phyloP scores from a whole-genome alignment of 2,888 invertebrate genomes.

The Leptopilina syphax region DNA sequence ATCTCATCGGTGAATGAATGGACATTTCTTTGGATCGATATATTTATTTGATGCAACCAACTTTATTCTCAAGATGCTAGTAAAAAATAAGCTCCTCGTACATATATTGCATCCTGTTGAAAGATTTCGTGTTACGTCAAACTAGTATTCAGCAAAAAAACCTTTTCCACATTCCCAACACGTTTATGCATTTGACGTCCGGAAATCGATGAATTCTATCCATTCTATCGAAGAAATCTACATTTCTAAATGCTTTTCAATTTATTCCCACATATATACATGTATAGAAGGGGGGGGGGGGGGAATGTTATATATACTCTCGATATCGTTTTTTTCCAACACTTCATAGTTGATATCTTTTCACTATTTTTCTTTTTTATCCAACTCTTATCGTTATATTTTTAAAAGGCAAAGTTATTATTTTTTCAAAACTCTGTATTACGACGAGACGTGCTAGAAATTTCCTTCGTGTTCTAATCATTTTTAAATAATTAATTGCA shows the following conservation, averaged over 20 bases:
- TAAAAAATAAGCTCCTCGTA: not conserved
- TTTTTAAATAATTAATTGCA: not conserved
- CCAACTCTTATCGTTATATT: not conserved
- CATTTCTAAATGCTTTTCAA: conserved; percentile 6
- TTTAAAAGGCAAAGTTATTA: not conserved
- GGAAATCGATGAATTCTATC: conserved; percentile 20
- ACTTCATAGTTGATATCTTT: not conserved
- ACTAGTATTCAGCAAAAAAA: not conserved
- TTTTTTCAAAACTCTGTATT: not conserved
- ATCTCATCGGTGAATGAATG: conserved; percentile 50
- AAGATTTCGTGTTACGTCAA: conserved; percentile 14
- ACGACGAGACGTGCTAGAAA: not conserved
- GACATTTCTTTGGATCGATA: conserved; percentile 47
- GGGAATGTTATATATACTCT: not conserved
- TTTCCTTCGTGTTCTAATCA: conserved; percentile 1
- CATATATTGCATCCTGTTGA: not conserved
- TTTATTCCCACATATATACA: not conserved
- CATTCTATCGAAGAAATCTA: not conserved
- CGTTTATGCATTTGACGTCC: conserved; percentile 19
- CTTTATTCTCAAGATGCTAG: not conserved
- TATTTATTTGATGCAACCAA: conserved; percentile 25
- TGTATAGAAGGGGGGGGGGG: not conserved
- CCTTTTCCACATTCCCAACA: conserved; percentile 24
- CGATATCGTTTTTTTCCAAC: not conserved
- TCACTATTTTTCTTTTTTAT: not conserved